Base-by-base conservation (phyloP, 2,888 invertebrate genomes). In the Archaeoteleia sp. region DNA sequence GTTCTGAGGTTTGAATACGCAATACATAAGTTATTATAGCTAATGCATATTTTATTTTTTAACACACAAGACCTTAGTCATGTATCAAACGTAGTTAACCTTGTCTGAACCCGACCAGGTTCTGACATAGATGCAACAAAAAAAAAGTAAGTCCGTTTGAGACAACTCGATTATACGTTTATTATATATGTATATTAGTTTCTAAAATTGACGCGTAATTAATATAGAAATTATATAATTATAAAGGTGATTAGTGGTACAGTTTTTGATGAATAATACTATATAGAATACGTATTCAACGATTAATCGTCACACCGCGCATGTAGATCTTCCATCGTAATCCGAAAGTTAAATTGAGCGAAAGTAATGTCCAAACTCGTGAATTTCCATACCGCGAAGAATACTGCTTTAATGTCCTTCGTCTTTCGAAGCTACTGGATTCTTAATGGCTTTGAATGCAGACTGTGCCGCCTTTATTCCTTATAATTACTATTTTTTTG, bases 321-420 rank as follows among this genome's bases (percentile, higher is more conserved):
- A 23, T 23, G 32, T 12, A 14, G 30, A 51, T 51, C 12, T 14
- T 9, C 32, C 12, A 37, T 29, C 15, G 34, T 9, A 20, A 32
- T 35, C 13, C 15, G 4, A 9, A 35, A 43, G 54, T 54, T 54
- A 34, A 54, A 54, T 54, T 54, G 43, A 54, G 54, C 35, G 43
- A 9, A 27, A 54, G 12, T 54, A 54, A 54, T 45, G 46, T 14
- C 23, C 32, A 30, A 34, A 25, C 29, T 49, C 37, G 37, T 49
- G 49, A 42, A 42, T 42, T 42, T 12, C 42, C 42, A 42, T 13
- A 10, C 42, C 42, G 10, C 42, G 42, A 42, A 42, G 27, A 35
- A 42, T 25, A 14, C 10, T n/a, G 13, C 13, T 25, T 42, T 42
- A 42, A 42, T 42, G n/a, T n/a, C n/a, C n/a, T n/a, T n/a, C 39